Evolutionary conservation across 2,797 vertebrate species (phyloP).

Genomic region (Pangasius krempfi): DNA sequence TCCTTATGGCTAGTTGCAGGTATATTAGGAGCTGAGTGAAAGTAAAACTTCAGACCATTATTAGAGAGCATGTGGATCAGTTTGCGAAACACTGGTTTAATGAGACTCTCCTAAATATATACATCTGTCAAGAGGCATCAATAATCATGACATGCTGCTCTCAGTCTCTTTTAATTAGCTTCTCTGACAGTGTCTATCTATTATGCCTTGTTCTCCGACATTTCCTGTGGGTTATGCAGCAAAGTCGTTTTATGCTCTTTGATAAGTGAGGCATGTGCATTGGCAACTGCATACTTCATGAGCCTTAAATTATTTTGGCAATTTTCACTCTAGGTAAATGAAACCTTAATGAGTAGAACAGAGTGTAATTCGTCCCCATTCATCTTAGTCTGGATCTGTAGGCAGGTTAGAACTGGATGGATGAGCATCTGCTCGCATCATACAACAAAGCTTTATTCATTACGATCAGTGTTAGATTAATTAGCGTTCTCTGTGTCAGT

Average conservation of each 20-base stretch:
- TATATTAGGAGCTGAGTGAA: not conserved
- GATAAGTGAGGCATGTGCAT: conserved; percentile 67
- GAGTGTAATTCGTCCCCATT: conserved; percentile 66
- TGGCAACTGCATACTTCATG: conserved; percentile 66
- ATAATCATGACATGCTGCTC: conserved; percentile 63
- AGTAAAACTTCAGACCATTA: not conserved
- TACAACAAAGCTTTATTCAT: conserved; percentile 7
- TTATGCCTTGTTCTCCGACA: conserved; percentile 59
- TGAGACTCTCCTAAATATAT: conserved; percentile 23
- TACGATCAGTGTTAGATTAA: not conserved
- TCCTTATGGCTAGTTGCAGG: not conserved
- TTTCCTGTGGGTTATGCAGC: conserved; percentile 67
- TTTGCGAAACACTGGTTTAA: conserved; percentile 15
- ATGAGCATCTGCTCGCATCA: conserved; percentile 65
- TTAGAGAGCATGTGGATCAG: not conserved
- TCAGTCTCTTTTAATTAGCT: conserved; percentile 69
- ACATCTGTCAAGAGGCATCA: conserved; percentile 67
- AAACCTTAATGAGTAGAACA: conserved; percentile 70
- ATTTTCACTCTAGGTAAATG: conserved; percentile 68
- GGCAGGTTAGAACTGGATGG: conserved; percentile 70
- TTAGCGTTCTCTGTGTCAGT: not conserved
- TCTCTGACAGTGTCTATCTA: conserved; percentile 61
- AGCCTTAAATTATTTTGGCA: conserved; percentile 71
- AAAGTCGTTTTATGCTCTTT: conserved; percentile 63
- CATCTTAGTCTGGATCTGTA: conserved; percentile 70